Evolutionary conservation across 2,888 invertebrate genomes (phyloP).

Genomic region (Blastobasis adustella): DNA sequence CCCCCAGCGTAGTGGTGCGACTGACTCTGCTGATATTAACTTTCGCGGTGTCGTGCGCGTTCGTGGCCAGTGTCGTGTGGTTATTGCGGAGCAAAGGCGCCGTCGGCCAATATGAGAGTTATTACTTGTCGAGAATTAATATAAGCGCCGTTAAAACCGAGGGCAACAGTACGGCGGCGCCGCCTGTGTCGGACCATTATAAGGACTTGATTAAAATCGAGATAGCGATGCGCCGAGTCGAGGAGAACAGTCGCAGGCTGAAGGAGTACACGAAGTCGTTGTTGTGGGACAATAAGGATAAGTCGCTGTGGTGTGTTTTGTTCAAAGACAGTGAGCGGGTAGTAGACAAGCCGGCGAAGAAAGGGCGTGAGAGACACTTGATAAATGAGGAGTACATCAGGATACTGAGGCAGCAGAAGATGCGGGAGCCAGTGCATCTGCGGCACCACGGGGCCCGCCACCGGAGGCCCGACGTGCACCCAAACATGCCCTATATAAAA

Average conservation of each 20-base stretch:
- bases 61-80: slow-evolving; percentile 67
- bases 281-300: slow-evolving; percentile 69
- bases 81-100: slow-evolving; percentile 53
- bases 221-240: slow-evolving; percentile 69
- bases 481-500: slow-evolving; percentile 60
- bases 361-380: slow-evolving; percentile 37
- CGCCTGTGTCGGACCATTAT: slow-evolving; percentile 59
- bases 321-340: slow-evolving; percentile 60
- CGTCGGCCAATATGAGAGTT: slow-evolving; percentile 65
- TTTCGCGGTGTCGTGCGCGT: slow-evolving; percentile 62
- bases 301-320: slow-evolving; percentile 69
- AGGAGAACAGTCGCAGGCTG: slow-evolving; percentile 65
- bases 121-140: slow-evolving; percentile 74
- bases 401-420: slow-evolving; percentile 55
- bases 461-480: slow-evolving; percentile 49
- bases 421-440: slow-evolving; percentile 58
- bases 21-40: slow-evolving; percentile 64
- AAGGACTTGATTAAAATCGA: slow-evolving; percentile 72
- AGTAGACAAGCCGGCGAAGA: slow-evolving; percentile 34
- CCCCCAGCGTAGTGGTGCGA: slow-evolving; percentile 57
- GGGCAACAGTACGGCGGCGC: slow-evolving; percentile 44
- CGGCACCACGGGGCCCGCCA: slow-evolving; percentile 63
- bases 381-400: slow-evolving; percentile 59
- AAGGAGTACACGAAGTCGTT: slow-evolving; percentile 69
- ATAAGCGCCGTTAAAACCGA: slow-evolving; percentile 52